Percentiles rank a stretch among this genome's conserved stretches.
These are phyloP conservation scores for Sebastiscus albofasciatus DNA, from an alignment of 2,797 vertebrate genomes.

Conservation along the genomic window DNA sequence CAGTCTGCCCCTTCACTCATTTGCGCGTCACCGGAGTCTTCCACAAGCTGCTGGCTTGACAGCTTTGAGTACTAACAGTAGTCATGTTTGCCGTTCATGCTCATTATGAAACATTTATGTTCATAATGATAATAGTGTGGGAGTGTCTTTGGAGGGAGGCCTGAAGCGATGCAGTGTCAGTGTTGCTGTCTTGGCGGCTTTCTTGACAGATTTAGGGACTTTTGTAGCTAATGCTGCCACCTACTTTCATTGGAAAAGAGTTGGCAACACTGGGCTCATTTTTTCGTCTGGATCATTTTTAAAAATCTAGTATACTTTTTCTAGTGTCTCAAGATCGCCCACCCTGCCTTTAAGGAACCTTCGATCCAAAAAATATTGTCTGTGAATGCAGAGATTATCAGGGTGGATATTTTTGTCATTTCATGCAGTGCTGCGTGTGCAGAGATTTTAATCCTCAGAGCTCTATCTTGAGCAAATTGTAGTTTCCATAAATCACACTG, in stretches of 20 bases:
- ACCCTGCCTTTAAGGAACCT: background rate
- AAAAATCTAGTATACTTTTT: too few relatives aligned
- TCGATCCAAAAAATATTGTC: background rate
- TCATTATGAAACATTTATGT: background rate
- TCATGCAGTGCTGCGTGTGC: background rate
- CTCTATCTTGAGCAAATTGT: background rate
- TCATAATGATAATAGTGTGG: background rate
- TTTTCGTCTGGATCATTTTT: too few relatives aligned
- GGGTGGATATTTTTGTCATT: conserved; percentile 2
- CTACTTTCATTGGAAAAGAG: too few relatives aligned
- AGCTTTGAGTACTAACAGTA: background rate
- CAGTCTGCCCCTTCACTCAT: too few relatives aligned
- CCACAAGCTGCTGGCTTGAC: too few relatives aligned
- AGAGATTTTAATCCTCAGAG: background rate
- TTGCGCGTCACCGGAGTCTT: too few relatives aligned
- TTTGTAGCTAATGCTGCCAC: too few relatives aligned
- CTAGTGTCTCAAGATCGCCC: too few relatives aligned
- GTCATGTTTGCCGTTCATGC: background rate
- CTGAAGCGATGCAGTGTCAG: background rate
- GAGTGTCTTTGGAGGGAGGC: background rate
- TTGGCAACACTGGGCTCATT: too few relatives aligned
- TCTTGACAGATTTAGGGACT: too few relatives aligned
- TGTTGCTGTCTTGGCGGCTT: background rate
- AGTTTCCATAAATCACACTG: conserved; percentile 1
- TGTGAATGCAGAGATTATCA: conserved; percentile 3